A percentile compares a stretch with the other conserved stretches of the same genome.
Evolutionary conservation across 2,888 invertebrate genomes (phyloP).

Genomic region (Harmothoe impar): DNA sequence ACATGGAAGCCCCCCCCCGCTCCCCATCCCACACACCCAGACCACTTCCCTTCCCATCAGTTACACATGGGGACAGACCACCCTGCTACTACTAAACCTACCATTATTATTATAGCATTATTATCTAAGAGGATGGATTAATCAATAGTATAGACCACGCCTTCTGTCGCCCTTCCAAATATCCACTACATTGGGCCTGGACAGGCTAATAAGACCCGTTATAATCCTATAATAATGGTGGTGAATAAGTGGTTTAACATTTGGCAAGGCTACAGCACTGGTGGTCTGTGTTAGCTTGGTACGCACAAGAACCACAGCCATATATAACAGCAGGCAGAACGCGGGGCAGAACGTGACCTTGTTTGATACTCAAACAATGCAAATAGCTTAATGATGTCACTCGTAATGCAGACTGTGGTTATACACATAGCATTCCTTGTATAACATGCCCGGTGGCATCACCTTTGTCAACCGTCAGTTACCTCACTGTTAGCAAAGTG

Average conservation of each 20-base stretch:
- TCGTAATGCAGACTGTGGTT: not conserved
- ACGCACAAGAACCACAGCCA: not conserved
- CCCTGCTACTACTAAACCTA: not conserved
- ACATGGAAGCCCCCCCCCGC: not conserved
- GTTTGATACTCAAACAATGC: no score
- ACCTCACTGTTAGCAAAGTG: no score
- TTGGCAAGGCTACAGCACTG: not conserved
- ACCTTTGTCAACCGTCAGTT: no score
- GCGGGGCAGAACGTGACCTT: no score
- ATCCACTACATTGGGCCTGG: not conserved
- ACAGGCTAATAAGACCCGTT: not conserved
- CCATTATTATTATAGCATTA: not conserved
- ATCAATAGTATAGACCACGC: not conserved
- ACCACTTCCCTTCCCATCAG: no score
- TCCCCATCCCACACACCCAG: not conserved
- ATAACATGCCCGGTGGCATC: no score
- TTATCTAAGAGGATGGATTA: not conserved
- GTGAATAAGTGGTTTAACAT: not conserved
- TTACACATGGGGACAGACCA: not conserved
- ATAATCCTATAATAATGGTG: slow-evolving; percentile 13
- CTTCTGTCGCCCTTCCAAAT: not conserved
- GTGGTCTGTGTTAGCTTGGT: no score
- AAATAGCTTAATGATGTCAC: not conserved
- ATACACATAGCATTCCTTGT: no score
- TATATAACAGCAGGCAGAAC: no score